Evolutionary conservation across 2,113 vertebrate genomes (phyloP).

Genomic region (Prunella himalayana): DNA sequence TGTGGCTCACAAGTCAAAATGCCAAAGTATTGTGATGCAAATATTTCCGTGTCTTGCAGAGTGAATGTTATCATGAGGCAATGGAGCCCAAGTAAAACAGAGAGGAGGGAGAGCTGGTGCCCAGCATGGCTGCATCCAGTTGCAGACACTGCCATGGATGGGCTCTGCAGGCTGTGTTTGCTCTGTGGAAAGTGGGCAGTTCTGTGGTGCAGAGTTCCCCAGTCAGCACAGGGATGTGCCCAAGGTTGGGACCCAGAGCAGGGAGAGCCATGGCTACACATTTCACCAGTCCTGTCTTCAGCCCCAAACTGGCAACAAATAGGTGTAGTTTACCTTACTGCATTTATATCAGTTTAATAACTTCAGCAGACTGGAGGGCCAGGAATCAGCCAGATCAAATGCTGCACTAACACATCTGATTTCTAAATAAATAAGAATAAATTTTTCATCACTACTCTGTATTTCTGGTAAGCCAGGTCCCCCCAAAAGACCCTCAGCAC

Average conservation of each 20-base stretch:
- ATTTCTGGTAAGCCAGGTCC: neutral
- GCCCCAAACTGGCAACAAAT: neutral
- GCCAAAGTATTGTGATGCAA: neutral
- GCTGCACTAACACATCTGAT: neutral
- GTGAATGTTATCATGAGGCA: neutral
- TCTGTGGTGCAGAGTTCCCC: neutral
- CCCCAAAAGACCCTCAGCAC: neutral
- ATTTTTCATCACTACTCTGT: neutral
- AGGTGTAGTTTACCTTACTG: neutral
- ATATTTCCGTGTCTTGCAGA: neutral
- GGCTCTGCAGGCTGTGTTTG: neutral
- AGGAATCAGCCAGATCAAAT: neutral
- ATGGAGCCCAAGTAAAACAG: neutral
- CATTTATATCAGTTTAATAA: neutral
- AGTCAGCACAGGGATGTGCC: neutral
- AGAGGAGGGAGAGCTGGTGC: neutral
- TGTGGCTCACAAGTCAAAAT: neutral
- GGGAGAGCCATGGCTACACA: neutral
- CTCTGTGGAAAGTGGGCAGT: neutral
- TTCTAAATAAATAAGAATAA: neutral
- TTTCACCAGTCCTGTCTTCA: neutral
- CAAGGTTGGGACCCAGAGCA: neutral
- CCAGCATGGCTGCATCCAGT: rapidly evolving
- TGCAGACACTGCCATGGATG: neutral
- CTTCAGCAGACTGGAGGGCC: neutral